Evolutionary conservation across 1,140 invertebrate genomes (phyloP).

Genomic region (Antheraea pernyi): DNA sequence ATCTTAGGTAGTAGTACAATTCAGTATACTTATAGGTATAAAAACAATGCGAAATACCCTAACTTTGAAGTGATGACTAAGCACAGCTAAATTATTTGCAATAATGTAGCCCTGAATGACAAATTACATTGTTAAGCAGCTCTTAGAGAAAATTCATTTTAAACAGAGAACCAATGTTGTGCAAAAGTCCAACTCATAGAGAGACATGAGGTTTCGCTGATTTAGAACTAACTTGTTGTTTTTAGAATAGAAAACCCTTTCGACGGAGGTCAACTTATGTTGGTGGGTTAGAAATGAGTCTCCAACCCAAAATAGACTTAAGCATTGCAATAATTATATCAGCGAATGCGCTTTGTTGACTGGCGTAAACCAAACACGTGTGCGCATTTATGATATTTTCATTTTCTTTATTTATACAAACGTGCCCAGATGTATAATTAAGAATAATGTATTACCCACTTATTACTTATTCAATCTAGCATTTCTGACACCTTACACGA

Average conservation of each 20-base stretch:
- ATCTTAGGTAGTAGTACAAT: background rate
- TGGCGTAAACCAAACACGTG: conserved; percentile 30
- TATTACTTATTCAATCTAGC: background rate
- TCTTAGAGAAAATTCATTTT: conserved; percentile 37
- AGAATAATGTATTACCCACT: background rate
- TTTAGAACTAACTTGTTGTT: conserved; percentile 23
- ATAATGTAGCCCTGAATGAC: conserved; percentile 30
- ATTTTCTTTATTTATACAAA: conserved; percentile 8
- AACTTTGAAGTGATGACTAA: background rate
- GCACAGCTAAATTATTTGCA: conserved; percentile 11
- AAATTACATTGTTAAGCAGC: conserved; percentile 33
- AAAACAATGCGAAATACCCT: background rate
- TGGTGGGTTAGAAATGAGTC: conserved; percentile 40
- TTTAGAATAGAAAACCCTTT: conserved; percentile 18
- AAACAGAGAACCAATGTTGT: conserved; percentile 22
- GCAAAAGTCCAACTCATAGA: conserved; percentile 23
- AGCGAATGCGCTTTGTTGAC: conserved; percentile 56
- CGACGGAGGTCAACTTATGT: conserved; percentile 29
- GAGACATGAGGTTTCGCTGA: conserved; percentile 24
- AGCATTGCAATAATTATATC: conserved; percentile 65
- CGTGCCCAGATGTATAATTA: conserved; percentile 1
- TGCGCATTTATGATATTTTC: conserved; percentile 23
- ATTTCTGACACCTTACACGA: background rate
- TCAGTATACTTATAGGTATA: background rate
- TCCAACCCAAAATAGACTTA: conserved; percentile 53